A percentile compares a stretch with the other conserved stretches of the same genome.
Conservation (phyloP, 2,113 vertebrate species). For the Ceyx cyanopectus region DNA sequence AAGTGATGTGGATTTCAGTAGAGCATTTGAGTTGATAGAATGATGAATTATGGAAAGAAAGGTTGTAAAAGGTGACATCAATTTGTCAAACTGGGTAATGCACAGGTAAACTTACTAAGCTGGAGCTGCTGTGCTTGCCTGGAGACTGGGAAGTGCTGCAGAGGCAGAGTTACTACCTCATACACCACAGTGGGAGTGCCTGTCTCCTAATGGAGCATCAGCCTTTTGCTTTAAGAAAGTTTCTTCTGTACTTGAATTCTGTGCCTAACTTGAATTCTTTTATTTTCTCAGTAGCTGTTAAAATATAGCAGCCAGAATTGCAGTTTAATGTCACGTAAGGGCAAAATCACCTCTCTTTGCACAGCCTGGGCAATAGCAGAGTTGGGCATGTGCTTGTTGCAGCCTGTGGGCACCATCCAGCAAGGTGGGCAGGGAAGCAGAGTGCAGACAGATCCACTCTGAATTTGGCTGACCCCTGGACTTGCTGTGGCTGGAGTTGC, state of each 20-base stretch:
- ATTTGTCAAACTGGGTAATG: background rate
- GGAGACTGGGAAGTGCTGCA: fast-evolving
- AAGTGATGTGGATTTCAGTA: background rate
- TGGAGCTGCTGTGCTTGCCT: background rate
- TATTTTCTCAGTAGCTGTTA: background rate
- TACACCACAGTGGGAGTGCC: background rate
- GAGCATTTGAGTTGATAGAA: background rate
- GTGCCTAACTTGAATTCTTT: background rate
- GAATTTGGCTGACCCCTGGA: background rate
- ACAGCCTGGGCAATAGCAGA: background rate
- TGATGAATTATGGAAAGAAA: background rate
- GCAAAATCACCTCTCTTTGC: background rate
- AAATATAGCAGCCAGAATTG: background rate
- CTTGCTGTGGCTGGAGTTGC: background rate
- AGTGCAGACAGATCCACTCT: background rate
- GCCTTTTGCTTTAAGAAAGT: background rate
- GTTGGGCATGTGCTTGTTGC: background rate
- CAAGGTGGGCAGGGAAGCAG: background rate
- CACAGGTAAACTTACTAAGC: background rate
- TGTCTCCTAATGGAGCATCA: background rate
- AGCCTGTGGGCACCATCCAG: background rate
- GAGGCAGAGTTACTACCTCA: background rate
- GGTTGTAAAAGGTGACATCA: background rate
- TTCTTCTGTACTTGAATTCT: background rate
- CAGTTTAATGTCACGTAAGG: background rate